Percentiles rank a stretch among this genome's conserved stretches.
These are phyloP conservation scores for Phalacrocorax carbo DNA, from an alignment of 2,113 vertebrate genomes.

Conservation along the genomic window DNA sequence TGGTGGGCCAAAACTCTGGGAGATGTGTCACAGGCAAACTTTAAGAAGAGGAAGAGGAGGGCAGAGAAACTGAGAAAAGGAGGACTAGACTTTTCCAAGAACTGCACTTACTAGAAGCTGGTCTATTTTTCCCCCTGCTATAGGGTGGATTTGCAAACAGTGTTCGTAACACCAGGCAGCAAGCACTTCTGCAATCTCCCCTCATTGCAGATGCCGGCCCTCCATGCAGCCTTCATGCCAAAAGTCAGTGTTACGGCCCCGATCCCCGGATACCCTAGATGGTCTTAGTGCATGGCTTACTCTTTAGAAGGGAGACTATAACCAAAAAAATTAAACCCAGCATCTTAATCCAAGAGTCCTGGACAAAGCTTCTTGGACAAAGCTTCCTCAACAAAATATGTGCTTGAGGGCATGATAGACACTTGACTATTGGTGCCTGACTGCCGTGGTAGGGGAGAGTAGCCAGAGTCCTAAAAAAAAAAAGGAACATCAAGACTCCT, in stretches of 20 bases:
- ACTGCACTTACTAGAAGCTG: neutral
- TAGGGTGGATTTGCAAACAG: neutral
- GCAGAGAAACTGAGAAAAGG: neutral
- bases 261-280: neutral
- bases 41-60: neutral
- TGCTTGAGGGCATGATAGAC: neutral
- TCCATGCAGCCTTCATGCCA: neutral
- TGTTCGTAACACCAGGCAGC: neutral
- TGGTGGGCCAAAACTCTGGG: neutral
- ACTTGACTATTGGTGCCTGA: neutral
- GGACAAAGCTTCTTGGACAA: neutral
- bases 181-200: neutral
- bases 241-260: neutral
- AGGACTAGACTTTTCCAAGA: neutral
- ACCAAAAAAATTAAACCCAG: neutral
- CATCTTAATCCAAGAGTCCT: neutral
- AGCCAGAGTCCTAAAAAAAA: neutral
- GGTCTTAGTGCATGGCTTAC: neutral
- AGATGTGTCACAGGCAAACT: neutral
- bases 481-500: neutral
- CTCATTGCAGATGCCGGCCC: neutral
- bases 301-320: neutral
- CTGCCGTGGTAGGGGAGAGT: neutral
- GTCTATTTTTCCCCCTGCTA: neutral
- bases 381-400: neutral